Base-by-base conservation (phyloP, 2,888 invertebrate genomes). In the Dasypogon diadema region DNA sequence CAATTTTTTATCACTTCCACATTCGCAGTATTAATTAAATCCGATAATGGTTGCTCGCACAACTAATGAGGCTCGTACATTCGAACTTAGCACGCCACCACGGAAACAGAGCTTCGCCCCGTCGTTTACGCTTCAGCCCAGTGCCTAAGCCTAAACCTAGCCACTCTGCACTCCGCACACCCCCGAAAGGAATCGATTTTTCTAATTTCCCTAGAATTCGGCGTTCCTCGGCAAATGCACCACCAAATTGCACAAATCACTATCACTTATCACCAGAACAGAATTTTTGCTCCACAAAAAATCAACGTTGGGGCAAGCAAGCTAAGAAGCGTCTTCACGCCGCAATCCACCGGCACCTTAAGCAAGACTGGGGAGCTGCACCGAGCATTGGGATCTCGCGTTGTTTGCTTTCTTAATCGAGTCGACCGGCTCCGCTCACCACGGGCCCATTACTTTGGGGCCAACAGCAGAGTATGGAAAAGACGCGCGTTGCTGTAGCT, bases 361-460 rank as follows among this genome's bases (percentile, higher is more conserved):
- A 70, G 70, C 30, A 51, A 30, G 51, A 51, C 54, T 70, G 54
- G 34, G 54, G 54, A 48, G 24, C 48, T 21, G 6, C 54, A 54
- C 54, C 18, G 54, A 70, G 34, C 34, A 37, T 54, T 21, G 16
- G 54, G 12, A 54, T 18, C 37, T 70, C 18, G 42, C n/a, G 54
- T 54, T 70, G 54, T 70, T 70, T 70, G 70, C 70, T 70, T 70
- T 70, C 34, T 70, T 70, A 70, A 70, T 70, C 70, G 70, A 54
- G 70, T 51, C 30, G 54, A 18, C 48, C 68, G 68, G 51, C 70
- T 70, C 70, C 70, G 30, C 70, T 26, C 30, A 46, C 18, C 46
- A 42, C 24, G 10, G 37, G 34, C 34, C 24, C 70, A 70, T 46
- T 51, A 51, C 51, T 48, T 46, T 51, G 68, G 68, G 68, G 51